phyloP scores from a whole-genome alignment of 2,888 invertebrate genomes.

The Notocelia uddmanniana region DNA sequence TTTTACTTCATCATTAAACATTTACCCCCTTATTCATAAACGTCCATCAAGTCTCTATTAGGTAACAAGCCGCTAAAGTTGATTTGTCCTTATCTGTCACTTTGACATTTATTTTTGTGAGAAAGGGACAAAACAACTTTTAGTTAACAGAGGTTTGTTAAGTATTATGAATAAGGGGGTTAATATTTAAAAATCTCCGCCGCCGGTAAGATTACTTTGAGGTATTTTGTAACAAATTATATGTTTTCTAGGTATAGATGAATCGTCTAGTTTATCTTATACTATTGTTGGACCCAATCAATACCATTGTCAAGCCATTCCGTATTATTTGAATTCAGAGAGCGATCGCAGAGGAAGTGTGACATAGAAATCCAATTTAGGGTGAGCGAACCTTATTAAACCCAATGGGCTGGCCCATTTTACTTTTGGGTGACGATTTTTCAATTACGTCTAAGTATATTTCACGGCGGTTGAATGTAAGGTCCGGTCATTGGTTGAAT shows the following conservation, averaged over 20 bases:
- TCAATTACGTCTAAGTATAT: conserved; percentile 36
- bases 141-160: too few species aligned
- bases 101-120: too few species aligned
- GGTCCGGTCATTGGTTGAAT: conserved; percentile 1
- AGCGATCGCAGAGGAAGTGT: conserved; percentile 41
- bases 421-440: conserved; percentile 35
- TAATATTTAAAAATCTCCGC: too few species aligned
- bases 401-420: conserved; percentile 29
- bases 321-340: conserved; percentile 41
- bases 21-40: too few species aligned
- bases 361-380: conserved; percentile 46
- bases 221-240: too few species aligned
- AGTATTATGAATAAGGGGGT: too few species aligned
- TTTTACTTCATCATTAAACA: too few species aligned
- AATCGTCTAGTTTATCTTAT: conserved; percentile 2
- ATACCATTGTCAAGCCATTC: conserved; percentile 32
- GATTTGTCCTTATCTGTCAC: too few species aligned
- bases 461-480: conserved; percentile 18
- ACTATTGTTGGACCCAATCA: conserved; percentile 18
- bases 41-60: too few species aligned
- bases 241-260: neutral
- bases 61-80: too few species aligned
- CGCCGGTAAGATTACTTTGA: too few species aligned
- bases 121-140: too few species aligned
- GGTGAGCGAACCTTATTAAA: conserved; percentile 39